Conservation (phyloP, 2,797 vertebrate genomes). For the Labroides dimidiatus region DNA sequence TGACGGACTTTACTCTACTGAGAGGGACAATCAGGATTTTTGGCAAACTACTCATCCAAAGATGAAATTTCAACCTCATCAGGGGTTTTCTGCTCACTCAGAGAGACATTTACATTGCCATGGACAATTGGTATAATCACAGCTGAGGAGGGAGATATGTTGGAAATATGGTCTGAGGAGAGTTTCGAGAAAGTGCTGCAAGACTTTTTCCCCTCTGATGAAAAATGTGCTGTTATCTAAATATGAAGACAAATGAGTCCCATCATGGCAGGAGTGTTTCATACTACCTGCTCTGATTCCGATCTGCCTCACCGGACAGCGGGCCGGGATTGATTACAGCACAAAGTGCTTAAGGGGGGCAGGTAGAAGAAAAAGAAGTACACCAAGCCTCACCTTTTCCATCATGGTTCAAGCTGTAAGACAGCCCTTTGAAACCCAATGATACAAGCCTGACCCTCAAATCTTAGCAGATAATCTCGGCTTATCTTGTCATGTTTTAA, state of each 20-base stretch:
- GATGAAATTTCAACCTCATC: constrained; percentile 14
- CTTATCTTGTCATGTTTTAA: constrained; percentile 80
- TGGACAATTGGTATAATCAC: constrained; percentile 20
- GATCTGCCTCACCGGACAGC: constrained; percentile 59
- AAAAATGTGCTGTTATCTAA: constrained; percentile 68
- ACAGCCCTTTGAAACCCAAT: constrained; percentile 75
- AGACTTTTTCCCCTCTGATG: constrained; percentile 31
- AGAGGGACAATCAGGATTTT: constrained; percentile 7
- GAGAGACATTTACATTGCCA: constrained; percentile 6
- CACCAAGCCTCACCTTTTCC: constrained; percentile 67
- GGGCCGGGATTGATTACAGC: constrained; percentile 63
- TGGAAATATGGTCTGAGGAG: constrained; percentile 34
- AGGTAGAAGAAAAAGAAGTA: constrained; percentile 4
- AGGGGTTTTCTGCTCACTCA: constrained; percentile 15
- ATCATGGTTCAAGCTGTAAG: constrained; percentile 57
- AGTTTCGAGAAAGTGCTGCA: constrained; percentile 44
- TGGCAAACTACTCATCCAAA: constrained; percentile 8
- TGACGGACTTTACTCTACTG: background rate
- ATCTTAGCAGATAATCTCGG: constrained; percentile 72
- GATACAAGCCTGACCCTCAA: constrained; percentile 57
- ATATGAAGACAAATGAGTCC: constrained; percentile 66
- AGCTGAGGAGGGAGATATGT: constrained; percentile 23
- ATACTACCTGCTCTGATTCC: constrained; percentile 62
- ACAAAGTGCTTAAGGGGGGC: constrained; percentile 15
- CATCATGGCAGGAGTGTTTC: constrained; percentile 44